These are phyloP conservation scores for Pteronura brasiliensis DNA, from an alignment of 2,113 vertebrate genomes.

Conservation along the genomic window DNA sequence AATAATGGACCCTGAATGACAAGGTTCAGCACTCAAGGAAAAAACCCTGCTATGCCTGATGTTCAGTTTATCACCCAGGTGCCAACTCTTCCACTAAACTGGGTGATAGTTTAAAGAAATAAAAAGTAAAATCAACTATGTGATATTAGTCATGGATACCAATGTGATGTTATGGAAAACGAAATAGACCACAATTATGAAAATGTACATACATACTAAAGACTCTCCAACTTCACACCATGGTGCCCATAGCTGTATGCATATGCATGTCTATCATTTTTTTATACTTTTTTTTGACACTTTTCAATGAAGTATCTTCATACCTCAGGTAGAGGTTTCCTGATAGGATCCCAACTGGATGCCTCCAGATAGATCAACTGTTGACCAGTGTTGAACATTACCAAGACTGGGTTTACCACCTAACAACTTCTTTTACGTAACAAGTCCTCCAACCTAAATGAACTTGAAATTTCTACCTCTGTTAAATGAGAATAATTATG, in stretches of 20 bases:
- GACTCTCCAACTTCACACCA: not conserved
- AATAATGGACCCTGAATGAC: not conserved
- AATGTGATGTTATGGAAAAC: not conserved
- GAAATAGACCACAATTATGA: not conserved
- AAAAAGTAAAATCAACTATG: not conserved
- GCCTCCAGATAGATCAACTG: not conserved
- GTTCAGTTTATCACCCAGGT: not conserved
- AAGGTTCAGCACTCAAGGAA: not conserved
- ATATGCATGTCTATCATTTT: not conserved
- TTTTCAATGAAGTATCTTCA: not conserved
- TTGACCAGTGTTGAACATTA: not conserved
- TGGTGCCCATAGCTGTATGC: not conserved
- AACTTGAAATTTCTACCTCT: conserved; percentile 8
- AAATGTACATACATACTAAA: not conserved
- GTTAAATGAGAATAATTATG: not conserved
- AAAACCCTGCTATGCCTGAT: not conserved
- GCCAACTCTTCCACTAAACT: not conserved
- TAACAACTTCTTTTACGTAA: not conserved
- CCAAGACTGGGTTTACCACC: not conserved
- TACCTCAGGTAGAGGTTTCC: not conserved
- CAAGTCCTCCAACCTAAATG: not conserved
- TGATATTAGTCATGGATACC: not conserved
- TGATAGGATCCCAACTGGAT: not conserved
- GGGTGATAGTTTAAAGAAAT: not conserved
- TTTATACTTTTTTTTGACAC: too few relatives aligned